Conservation (phyloP, 2,888 invertebrate species). For the Oxyteleia sp. region DNA sequence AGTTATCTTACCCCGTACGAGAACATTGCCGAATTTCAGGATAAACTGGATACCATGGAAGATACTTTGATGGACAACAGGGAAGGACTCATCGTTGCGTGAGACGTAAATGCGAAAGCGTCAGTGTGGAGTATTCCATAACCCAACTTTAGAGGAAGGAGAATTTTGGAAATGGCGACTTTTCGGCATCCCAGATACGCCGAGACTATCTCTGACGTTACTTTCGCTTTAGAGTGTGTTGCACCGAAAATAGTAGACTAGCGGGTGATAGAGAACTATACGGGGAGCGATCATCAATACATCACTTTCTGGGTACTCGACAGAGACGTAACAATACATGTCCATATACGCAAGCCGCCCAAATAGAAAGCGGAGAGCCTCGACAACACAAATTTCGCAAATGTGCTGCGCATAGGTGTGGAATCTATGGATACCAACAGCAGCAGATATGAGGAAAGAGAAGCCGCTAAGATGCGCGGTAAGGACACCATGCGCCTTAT, state of each 20-base stretch:
- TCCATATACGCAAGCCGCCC: no score
- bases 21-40: neutral
- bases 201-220: slow-evolving; percentile 56
- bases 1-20: slow-evolving; percentile 11
- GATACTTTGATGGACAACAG: slow-evolving; percentile 24
- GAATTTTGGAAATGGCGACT: slow-evolving; percentile 75
- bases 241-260: slow-evolving; percentile 5
- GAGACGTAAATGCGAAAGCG: slow-evolving; percentile 63
- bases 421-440: no score
- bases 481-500: no score
- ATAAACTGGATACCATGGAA: slow-evolving; percentile 28
- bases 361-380: no score
- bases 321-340: no score
- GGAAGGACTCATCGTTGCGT: slow-evolving; percentile 35
- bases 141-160: slow-evolving; percentile 72
- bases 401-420: no score
- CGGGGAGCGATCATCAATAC: slow-evolving; percentile 66
- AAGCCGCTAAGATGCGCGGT: no score
- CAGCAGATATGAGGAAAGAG: no score
- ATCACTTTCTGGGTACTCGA: slow-evolving; percentile 30
- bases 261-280: slow-evolving; percentile 53
- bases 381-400: no score
- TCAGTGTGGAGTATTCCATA: slow-evolving; percentile 75
- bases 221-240: slow-evolving; percentile 48
- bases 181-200: slow-evolving; percentile 53